Evolutionary conservation across 2,113 vertebrate species (phyloP).

Genomic region (Aviceda subcristata): DNA sequence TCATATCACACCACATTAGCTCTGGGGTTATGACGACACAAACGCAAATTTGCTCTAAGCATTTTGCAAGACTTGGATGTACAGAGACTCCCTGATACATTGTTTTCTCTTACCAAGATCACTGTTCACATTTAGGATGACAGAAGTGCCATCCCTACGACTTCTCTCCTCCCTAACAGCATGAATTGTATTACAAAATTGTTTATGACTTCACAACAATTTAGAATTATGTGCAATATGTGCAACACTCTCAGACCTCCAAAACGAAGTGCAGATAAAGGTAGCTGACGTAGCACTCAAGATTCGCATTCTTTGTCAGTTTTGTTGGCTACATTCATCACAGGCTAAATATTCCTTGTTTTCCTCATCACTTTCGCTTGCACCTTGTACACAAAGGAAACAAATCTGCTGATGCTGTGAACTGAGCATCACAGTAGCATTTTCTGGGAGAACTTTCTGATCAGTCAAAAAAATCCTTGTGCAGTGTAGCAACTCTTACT

Average conservation of each 20-base stretch:
- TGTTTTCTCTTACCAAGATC: not conserved
- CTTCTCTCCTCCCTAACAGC: not conserved
- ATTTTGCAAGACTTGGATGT: not conserved
- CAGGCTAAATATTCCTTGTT: not conserved
- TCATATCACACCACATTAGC: not conserved
- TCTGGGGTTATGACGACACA: not conserved
- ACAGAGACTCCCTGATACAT: rapidly evolving
- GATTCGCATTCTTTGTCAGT: not conserved
- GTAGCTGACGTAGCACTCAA: not conserved
- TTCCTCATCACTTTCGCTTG: not conserved
- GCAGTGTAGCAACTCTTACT: not conserved
- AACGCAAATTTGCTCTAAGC: not conserved
- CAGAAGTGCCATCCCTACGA: not conserved
- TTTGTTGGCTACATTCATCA: not conserved
- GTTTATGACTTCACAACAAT: not conserved
- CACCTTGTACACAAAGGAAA: not conserved
- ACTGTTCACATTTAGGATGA: not conserved
- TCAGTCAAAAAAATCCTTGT: not conserved
- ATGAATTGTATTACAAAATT: not conserved
- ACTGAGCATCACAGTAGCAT: not conserved
- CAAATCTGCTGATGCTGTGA: not conserved
- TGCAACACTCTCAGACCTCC: not conserved
- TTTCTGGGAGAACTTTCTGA: not conserved
- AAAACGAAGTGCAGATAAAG: not conserved
- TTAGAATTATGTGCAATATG: not conserved